Evolutionary conservation across 2,113 vertebrate genomes (phyloP).

Genomic region (Tragelaphus buxtoni): DNA sequence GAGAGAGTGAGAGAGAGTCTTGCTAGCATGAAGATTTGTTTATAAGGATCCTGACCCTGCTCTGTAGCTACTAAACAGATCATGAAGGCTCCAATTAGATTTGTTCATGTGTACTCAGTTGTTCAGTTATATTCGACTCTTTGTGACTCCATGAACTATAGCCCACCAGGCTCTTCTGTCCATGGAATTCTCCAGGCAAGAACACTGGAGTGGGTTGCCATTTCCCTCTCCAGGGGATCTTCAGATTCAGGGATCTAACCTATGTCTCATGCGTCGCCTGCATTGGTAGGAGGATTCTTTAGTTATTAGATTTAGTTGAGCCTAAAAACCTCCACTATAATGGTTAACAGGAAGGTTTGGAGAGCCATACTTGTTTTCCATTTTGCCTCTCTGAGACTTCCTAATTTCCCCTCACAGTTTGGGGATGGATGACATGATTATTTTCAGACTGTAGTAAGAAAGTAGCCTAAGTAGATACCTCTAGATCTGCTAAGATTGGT

Average conservation of each 20-base stretch:
- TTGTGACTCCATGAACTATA: not conserved
- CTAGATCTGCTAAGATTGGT: not conserved
- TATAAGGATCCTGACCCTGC: not conserved
- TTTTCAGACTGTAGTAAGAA: not conserved
- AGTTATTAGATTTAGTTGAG: not conserved
- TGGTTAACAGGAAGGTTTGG: not conserved
- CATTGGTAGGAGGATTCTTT: not conserved
- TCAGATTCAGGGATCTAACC: not conserved
- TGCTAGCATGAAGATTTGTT: not conserved
- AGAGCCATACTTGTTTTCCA: not conserved
- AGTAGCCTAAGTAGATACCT: not conserved
- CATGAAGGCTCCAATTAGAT: not conserved
- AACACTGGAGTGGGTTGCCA: not conserved
- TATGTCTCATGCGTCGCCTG: not conserved
- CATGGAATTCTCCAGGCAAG: not conserved
- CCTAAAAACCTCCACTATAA: not conserved
- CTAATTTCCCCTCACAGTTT: not conserved
- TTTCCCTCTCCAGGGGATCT: not conserved
- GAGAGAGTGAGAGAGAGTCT: not conserved
- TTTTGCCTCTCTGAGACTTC: not conserved
- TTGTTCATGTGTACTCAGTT: not conserved
- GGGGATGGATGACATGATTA: not conserved
- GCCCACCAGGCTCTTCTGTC: not conserved
- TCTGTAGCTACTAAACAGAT: not conserved
- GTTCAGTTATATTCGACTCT: not conserved